Conservation (phyloP, 2,797 vertebrate species). For the Periparus ater region DNA sequence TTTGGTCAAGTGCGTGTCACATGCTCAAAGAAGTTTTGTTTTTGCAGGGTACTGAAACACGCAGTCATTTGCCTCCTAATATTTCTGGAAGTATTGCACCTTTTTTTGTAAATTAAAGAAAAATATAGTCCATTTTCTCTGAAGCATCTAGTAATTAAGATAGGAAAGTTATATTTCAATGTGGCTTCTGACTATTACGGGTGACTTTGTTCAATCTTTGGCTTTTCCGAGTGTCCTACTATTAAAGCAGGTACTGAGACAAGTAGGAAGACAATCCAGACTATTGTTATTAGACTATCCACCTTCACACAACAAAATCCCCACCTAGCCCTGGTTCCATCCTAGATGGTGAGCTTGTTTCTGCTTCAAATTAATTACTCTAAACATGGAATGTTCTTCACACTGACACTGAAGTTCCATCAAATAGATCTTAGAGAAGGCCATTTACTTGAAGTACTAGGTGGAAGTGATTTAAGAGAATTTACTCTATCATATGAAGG, state of each 20-base stretch:
- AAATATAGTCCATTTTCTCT: neutral
- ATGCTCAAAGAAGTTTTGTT: accelerated
- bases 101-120: neutral
- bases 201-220: neutral
- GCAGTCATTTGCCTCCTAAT: neutral
- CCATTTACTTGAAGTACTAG: neutral
- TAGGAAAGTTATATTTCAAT: neutral
- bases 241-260: neutral
- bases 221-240: neutral
- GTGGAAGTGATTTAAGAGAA: neutral
- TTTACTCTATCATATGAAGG: neutral
- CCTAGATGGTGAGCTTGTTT: neutral
- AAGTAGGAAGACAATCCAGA: neutral
- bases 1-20: neutral
- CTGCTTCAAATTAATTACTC: neutral
- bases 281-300: neutral
- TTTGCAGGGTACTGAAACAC: neutral
- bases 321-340: neutral
- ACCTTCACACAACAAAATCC: neutral
- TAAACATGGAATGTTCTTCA: neutral
- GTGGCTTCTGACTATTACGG: neutral
- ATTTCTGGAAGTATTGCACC: neutral
- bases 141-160: neutral
- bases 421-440: neutral
- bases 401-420: neutral